Percentiles rank a stretch among this genome's conserved stretches.
phyloP scores from a whole-genome alignment of 2,888 invertebrate species.

The Zhuqinia jingwanae region DNA sequence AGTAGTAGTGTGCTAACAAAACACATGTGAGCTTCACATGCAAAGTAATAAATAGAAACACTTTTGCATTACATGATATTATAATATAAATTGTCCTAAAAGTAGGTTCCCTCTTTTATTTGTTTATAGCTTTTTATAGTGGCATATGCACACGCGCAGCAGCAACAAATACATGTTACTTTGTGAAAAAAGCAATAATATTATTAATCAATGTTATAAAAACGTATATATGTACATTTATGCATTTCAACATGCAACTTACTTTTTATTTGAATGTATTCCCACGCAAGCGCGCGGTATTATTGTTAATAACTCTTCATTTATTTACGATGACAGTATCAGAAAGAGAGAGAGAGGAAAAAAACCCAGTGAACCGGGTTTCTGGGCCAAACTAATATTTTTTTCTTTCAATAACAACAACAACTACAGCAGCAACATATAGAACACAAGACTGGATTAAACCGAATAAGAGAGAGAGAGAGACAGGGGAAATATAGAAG shows the following conservation, averaged over 20 bases:
- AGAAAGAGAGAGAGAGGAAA: not conserved
- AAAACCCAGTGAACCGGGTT: constrained; percentile 43
- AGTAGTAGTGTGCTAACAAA: too few relatives aligned
- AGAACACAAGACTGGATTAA: constrained; percentile 17
- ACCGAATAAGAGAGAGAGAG: not conserved
- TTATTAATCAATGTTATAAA: not conserved
- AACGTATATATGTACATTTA: not conserved
- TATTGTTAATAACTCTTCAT: constrained; percentile 5
- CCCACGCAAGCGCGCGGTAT: constrained; percentile 11
- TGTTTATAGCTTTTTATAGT: not conserved
- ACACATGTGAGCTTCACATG: constrained; percentile 3
- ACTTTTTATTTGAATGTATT: not conserved
- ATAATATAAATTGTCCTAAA: too few relatives aligned
- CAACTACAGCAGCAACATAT: not conserved
- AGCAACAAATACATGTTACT: not conserved
- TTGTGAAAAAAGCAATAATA: not conserved
- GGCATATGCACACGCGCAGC: not conserved
- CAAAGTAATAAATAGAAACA: not conserved
- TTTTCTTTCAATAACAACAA: constrained; percentile 27
- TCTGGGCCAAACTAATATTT: constrained; percentile 45
- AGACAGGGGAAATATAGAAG: not conserved
- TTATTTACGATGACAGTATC: constrained; percentile 47
- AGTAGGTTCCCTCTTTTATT: not conserved
- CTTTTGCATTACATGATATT: not conserved
- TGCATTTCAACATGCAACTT: not conserved